Evolutionary conservation across 2,797 vertebrate species (phyloP).

Genomic region (Schizopygopsis pylzovi): DNA sequence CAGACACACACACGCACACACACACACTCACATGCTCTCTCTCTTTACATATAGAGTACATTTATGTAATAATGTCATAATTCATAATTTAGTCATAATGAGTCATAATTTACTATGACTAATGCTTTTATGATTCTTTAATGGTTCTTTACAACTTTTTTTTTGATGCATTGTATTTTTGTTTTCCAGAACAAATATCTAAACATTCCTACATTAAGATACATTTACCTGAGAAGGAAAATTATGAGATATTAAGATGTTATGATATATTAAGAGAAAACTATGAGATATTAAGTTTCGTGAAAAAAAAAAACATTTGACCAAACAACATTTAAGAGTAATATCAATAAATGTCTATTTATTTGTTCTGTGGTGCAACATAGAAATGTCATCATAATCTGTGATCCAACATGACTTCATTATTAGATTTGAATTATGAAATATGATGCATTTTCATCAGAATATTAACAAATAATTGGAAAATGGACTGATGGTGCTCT

Average conservation of each 20-base stretch:
- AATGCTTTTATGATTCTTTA: not conserved
- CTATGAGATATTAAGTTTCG: not conserved
- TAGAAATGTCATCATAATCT: too few relatives aligned
- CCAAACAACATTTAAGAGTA: not conserved
- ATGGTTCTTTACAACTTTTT: not conserved
- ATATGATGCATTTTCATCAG: not conserved
- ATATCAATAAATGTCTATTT: not conserved
- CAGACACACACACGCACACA: too few relatives aligned
- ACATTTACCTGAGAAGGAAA: not conserved
- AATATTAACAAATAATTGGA: not conserved
- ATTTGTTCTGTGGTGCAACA: too few relatives aligned
- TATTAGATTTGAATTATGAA: not conserved
- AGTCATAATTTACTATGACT: not conserved
- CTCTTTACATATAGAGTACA: too few relatives aligned
- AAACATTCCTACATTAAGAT: not conserved
- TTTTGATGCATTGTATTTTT: not conserved
- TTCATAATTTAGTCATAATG: too few relatives aligned
- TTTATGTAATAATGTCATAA: too few relatives aligned
- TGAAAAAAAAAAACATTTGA: not conserved
- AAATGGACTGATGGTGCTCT: not conserved
- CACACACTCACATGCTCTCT: too few relatives aligned
- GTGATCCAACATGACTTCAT: not conserved
- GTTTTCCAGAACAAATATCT: not conserved
- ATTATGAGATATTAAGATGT: too few relatives aligned
- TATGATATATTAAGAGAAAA: too few relatives aligned